Conservation (phyloP, 2,888 invertebrate genomes). For the Cryptocephalus primarius region DNA sequence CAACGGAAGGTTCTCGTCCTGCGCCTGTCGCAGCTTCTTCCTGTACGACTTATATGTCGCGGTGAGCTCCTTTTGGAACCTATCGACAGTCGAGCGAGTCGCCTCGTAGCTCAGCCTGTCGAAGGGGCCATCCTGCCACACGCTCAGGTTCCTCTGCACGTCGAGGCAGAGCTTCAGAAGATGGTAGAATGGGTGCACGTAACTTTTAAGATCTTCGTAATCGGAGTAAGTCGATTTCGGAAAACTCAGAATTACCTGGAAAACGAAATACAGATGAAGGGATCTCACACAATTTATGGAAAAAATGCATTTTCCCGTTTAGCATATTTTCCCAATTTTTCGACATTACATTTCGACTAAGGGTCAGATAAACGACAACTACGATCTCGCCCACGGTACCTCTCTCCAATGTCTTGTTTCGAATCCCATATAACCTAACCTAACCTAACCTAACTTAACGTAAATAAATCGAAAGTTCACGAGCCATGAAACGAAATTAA, state of each 20-base stretch:
- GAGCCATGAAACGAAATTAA: too few species aligned
- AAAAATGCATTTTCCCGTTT: too few species aligned
- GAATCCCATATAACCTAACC: too few species aligned
- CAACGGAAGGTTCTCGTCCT: conserved; percentile 54
- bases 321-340: too few species aligned
- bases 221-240: conserved; percentile 67
- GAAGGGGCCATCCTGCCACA: conserved; percentile 89
- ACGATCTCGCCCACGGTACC: too few species aligned
- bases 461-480: too few species aligned
- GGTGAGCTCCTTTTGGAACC: conserved; percentile 64
- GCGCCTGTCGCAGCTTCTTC: conserved; percentile 65
- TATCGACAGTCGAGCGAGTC: conserved; percentile 68
- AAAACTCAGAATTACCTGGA: conserved; percentile 61
- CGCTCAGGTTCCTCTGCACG: conserved; percentile 71
- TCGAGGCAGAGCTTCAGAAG: conserved; percentile 54
- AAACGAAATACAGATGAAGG: background rate
- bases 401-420: too few species aligned
- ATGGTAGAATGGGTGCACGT: conserved; percentile 56
- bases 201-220: conserved; percentile 65
- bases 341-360: too few species aligned
- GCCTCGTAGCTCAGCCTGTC: conserved; percentile 65
- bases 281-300: too few species aligned
- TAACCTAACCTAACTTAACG: too few species aligned
- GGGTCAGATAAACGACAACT: too few species aligned
- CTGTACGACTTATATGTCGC: conserved; percentile 66